Base-by-base conservation (phyloP, 2,113 vertebrate genomes). In the Corapipo altera region DNA sequence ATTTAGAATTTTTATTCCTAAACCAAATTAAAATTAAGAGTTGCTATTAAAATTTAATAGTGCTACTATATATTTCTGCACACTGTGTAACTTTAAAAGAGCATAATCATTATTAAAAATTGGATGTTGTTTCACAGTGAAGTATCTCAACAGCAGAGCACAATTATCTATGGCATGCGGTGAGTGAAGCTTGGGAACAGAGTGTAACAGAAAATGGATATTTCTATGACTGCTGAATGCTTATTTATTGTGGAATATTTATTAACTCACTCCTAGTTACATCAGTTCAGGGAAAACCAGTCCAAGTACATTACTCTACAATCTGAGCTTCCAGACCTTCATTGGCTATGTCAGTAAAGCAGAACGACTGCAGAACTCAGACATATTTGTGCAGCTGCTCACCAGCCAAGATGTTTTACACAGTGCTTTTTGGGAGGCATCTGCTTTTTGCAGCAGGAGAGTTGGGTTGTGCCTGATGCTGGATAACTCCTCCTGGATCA, bases 191-290 rank as follows among this genome's bases (percentile, higher is more conserved):
- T 52, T 77, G 88, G 72, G 95, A 92, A 93, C 59, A 85, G 83
- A 71, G 17, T 12, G 79, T 71, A 91, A 91, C 64, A 94, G 67
- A 86, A 94, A 95, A 90, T 5, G 61, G 65, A 74, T 77, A 87
- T 92, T 91, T 81, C 69, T 91, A 7, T 59, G 74, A 48, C 82
- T 64, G 75, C 15, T 80, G 77, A 91, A 93, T 85, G 67, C 57
- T 89, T 84, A 74, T 58, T 91, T 92, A 90, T 49, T 54, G 59
- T 15, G 30, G 64, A 83, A 57, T 73, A 96, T 81, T 93, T 95
- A 95, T 87, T 95, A 91, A 89, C 44, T 89, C 73, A 44, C 84
- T 95, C 85, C 80, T 55, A 72, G 78, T 77, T 89, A 78, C 33
- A 88, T 70, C 71, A 85, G 62, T 43, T 88, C 82, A 86, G 64